Conservation (phyloP, 2,888 invertebrate genomes). For the Chouioia cunea region DNA sequence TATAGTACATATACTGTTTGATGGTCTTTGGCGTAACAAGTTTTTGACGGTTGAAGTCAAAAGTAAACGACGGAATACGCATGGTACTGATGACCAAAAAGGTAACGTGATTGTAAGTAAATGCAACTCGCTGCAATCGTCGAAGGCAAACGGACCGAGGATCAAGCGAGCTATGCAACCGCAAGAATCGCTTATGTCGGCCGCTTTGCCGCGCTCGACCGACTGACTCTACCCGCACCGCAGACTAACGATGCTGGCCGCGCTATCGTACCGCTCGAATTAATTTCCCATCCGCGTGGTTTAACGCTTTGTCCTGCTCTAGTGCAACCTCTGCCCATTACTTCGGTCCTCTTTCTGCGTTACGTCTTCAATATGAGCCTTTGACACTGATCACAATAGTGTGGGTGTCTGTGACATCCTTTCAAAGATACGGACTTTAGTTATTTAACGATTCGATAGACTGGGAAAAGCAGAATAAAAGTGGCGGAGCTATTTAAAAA, state of each 20-base stretch:
- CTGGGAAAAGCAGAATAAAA: too few relatives aligned
- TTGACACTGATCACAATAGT: too few relatives aligned
- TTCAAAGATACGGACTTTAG: too few relatives aligned
- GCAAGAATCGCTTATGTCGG: constrained; percentile 52
- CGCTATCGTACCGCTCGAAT: constrained; percentile 45
- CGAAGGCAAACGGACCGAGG: constrained; percentile 39
- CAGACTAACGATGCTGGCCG: constrained; percentile 50
- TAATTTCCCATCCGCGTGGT: constrained; percentile 42
- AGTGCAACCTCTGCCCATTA: neutral
- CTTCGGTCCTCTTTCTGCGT: neutral
- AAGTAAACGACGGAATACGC: too few relatives aligned
- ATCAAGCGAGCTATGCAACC: constrained; percentile 48
- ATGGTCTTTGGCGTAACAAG: too few relatives aligned
- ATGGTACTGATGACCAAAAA: too few relatives aligned
- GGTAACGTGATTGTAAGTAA: constrained; percentile 13
- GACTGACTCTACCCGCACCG: constrained; percentile 43
- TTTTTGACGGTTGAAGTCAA: too few relatives aligned
- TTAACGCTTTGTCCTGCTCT: neutral
- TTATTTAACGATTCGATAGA: too few relatives aligned
- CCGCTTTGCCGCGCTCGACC: constrained; percentile 13
- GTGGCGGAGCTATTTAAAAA: neutral
- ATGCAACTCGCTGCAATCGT: constrained; percentile 46
- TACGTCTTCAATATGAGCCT: neutral
- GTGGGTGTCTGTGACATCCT: too few relatives aligned
- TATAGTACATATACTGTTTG: too few relatives aligned